Base-by-base conservation (phyloP, 2,113 vertebrate genomes). In the Cnemophilus loriae region DNA sequence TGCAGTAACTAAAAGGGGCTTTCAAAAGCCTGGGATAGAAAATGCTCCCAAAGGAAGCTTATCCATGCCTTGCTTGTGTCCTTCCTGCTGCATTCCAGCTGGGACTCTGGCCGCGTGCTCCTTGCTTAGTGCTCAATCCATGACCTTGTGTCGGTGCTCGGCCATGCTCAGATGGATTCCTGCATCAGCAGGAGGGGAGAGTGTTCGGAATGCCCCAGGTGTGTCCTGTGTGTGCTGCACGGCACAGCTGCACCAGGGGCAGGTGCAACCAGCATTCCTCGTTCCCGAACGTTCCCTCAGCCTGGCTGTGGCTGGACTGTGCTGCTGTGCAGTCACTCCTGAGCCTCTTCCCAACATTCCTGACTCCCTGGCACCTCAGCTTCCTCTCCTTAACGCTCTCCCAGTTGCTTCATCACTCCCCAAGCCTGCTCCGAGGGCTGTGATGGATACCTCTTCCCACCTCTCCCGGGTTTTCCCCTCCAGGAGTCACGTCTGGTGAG, bases 311-410 rank as follows among this genome's bases (percentile, higher is more conserved):
- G 24, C 37, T 60, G 24, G 13, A 50, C 8, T 37, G 24, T 13
- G 13, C 70, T 46, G 63, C 63, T 74, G 37, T 39, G 53, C 37
- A 11, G 65, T 27, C 44, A 14, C 44, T 89, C 35, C 81, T 0
- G 0, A 61, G 23, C 42, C 23, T 64, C 75, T 61, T 52, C 65
- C 74, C 20, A 0, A 14, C 28, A 32, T 20, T 18, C 9, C 82
- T 46, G 57, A 9, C 49, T 79, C 65, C 23, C 44, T 74, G 74
- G 27, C 57, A 60, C 32, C 30, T 70, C 46, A 6, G 5, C 79
- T 83, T 50, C 79, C 21, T 13, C 10, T 12, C 7, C 0, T 56
- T n/a, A 23, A 13, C 1, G 0, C 67, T 35, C 39, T 74, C 57
- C 52, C 76, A 5, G n/a, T 32, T 44, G 59, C 64, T 74, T 28